A percentile compares a stretch with the other conserved stretches of the same genome.
These are phyloP conservation scores for Numida meleagris DNA, from an alignment of 2,113 vertebrate genomes.

Conservation along the genomic window DNA sequence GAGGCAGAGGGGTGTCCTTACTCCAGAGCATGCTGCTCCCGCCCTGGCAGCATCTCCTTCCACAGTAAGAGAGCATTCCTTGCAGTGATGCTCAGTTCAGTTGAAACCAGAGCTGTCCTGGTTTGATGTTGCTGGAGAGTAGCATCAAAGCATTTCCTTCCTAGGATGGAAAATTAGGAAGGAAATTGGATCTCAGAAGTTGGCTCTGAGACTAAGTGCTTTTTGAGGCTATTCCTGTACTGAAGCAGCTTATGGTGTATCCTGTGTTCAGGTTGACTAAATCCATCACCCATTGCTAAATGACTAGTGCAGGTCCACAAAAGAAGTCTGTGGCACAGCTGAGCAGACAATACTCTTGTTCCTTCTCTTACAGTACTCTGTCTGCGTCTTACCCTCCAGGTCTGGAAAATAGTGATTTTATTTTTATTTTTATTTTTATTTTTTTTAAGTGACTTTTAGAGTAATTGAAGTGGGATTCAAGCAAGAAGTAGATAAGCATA, in stretches of 20 bases:
- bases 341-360: neutral
- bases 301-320: neutral
- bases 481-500: neutral
- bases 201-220: neutral
- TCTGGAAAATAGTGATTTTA: neutral
- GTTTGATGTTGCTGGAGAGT: neutral
- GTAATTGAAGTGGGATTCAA: neutral
- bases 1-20: accelerated
- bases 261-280: neutral
- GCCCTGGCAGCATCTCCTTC: neutral
- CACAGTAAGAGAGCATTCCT: neutral
- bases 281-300: accelerated
- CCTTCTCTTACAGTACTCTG: neutral
- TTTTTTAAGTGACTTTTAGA: neutral
- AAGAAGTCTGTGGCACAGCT: neutral
- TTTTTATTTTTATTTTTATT: neutral
- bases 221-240: neutral
- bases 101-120: accelerated
- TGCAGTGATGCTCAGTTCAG: neutral
- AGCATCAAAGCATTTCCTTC: neutral
- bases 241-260: neutral
- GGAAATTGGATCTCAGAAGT: neutral
- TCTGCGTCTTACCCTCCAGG: neutral
- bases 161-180: neutral
- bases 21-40: neutral